phyloP scores from a whole-genome alignment of 2,113 vertebrate genomes.

The Australoheros scitulus region DNA sequence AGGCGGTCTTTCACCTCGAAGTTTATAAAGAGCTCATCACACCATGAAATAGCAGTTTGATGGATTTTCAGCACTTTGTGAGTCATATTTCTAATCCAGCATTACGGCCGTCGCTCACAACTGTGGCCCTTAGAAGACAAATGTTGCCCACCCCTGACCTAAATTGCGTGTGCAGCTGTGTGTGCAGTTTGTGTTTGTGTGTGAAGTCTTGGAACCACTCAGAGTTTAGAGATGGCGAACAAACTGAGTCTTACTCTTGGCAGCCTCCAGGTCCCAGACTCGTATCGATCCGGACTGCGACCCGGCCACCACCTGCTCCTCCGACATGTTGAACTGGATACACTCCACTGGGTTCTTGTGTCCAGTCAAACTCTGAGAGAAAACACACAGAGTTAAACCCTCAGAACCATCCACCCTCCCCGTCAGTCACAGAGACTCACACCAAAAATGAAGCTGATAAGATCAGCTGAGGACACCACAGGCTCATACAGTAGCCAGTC shows the following conservation, averaged over 20 bases:
- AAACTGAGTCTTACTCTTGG: slow-evolving; percentile 86
- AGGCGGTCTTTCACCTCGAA: background rate
- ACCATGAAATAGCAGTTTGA: rapidly evolving
- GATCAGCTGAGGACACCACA: too few relatives aligned
- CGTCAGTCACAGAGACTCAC: background rate
- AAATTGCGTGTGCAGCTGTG: background rate
- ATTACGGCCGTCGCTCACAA: background rate
- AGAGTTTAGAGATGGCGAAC: background rate
- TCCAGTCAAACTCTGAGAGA: slow-evolving; percentile 89
- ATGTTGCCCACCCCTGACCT: background rate
- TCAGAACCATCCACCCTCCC: too few relatives aligned
- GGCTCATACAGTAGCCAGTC: too few relatives aligned
- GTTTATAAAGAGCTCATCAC: background rate
- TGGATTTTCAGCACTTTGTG: background rate
- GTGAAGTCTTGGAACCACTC: background rate
- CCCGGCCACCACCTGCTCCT: slow-evolving; percentile 93
- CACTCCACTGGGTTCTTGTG: slow-evolving; percentile 92
- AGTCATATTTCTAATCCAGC: background rate
- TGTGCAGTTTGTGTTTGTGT: background rate
- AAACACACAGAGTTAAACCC: background rate
- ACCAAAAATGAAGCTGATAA: background rate
- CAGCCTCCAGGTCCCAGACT: slow-evolving; percentile 97
- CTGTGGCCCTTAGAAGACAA: background rate
- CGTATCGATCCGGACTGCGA: slow-evolving; percentile 94
- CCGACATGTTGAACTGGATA: slow-evolving; percentile 88